Evolutionary conservation across 2,888 invertebrate species (phyloP).

Genomic region (Nemurella pictetii): DNA sequence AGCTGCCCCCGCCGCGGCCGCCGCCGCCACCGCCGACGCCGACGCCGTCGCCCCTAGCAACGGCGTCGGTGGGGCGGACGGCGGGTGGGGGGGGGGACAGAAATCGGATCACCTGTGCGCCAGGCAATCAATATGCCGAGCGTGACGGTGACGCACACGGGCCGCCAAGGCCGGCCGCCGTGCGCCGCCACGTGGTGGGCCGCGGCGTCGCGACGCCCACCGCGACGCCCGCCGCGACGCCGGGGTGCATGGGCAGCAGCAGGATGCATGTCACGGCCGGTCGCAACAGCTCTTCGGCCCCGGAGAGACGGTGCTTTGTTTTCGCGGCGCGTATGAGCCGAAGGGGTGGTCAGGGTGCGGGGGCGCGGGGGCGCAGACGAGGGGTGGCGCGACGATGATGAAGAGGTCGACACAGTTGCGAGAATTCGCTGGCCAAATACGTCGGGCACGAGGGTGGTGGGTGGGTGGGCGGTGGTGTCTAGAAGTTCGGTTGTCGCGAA

Average conservation of each 20-base stretch:
- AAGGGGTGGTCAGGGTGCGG: background rate
- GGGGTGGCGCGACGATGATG: too few relatives aligned
- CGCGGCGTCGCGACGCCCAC: background rate
- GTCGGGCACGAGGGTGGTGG: too few relatives aligned
- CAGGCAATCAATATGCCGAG: constrained; percentile 35
- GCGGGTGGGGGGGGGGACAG: background rate
- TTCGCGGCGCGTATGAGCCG: background rate
- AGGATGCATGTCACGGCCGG: background rate
- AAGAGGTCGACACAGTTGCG: too few relatives aligned
- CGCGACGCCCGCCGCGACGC: background rate
- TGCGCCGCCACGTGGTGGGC: background rate
- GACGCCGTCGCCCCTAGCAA: background rate
- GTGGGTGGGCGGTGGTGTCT: too few relatives aligned
- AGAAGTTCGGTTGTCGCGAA: too few relatives aligned
- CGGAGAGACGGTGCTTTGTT: too few relatives aligned
- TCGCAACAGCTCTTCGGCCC: too few relatives aligned
- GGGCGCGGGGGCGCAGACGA: too few relatives aligned
- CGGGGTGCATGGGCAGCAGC: too few relatives aligned
- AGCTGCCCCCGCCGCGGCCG: background rate
- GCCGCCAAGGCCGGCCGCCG: background rate
- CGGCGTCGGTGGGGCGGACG: background rate
- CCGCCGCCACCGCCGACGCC: background rate
- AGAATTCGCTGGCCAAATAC: too few relatives aligned
- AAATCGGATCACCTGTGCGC: constrained; percentile 8
- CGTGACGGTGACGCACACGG: constrained; percentile 33